Conservation (phyloP, 2,113 vertebrate species). For the Nothoprocta pentlandii region DNA sequence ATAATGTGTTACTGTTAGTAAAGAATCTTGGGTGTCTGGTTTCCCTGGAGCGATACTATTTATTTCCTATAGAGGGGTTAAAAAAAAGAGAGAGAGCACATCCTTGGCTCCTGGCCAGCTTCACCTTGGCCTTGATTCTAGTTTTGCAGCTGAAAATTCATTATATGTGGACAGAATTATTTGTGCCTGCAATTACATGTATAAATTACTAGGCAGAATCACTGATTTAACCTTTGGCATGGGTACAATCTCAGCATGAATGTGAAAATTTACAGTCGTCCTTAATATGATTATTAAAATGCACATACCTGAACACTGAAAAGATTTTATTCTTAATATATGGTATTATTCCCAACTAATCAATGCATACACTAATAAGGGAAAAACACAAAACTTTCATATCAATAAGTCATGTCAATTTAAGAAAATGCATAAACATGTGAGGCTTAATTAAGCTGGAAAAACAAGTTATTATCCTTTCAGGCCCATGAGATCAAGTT, state of each 20-base stretch:
- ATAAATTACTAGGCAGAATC: conserved; percentile 13
- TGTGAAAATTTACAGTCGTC: not conserved
- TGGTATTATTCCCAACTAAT: conserved; percentile 40
- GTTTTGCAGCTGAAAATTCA: conserved; percentile 16
- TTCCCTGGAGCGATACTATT: conserved; percentile 49
- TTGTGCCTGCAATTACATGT: not conserved
- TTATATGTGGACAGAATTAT: conserved; percentile 3
- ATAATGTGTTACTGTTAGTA: conserved; percentile 46
- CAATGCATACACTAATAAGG: not conserved
- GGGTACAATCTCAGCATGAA: not conserved
- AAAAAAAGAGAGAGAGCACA: conserved; percentile 44
- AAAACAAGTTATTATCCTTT: not conserved
- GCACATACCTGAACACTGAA: not conserved
- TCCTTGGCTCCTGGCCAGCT: not conserved
- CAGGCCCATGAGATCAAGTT: not conserved
- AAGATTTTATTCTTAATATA: not conserved
- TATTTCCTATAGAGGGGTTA: conserved; percentile 33
- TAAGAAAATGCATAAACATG: conserved; percentile 45
- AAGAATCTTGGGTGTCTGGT: conserved; percentile 41
- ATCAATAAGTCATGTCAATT: conserved; percentile 40
- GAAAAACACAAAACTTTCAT: not conserved
- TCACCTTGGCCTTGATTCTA: conserved; percentile 5
- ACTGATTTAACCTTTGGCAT: conserved; percentile 9
- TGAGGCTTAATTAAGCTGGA: conserved; percentile 55
- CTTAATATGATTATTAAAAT: conserved; percentile 19